phyloP scores from a whole-genome alignment of 2,797 vertebrate genomes.

The Anisognathus igniventris region DNA sequence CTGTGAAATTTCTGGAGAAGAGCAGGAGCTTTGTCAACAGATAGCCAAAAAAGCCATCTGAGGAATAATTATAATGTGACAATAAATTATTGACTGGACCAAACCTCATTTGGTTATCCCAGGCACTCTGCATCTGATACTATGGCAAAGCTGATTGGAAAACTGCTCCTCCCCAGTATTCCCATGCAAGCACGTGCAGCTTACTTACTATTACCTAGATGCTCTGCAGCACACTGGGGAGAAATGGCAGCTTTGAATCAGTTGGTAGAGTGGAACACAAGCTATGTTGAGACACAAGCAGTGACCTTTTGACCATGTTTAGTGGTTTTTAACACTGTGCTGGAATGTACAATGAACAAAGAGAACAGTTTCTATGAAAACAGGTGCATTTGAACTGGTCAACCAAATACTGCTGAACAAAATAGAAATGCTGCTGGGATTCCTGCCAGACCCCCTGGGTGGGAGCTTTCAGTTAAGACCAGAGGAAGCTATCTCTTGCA shows the following conservation, averaged over 20 bases:
- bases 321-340: constrained; percentile 9
- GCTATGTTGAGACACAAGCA: background rate
- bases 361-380: constrained; percentile 60
- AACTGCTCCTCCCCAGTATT: background rate
- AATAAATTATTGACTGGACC: background rate
- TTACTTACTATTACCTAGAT: background rate
- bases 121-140: background rate
- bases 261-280: background rate
- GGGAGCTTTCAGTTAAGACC: constrained; percentile 64
- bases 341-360: constrained; percentile 65
- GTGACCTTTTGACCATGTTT: constrained; percentile 68
- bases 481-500: constrained; percentile 72
- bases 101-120: background rate
- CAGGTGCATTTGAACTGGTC: constrained; percentile 75
- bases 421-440: constrained; percentile 66
- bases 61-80: background rate
- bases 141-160: background rate
- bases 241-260: background rate
- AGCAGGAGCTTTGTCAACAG: background rate
- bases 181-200: background rate
- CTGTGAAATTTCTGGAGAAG: background rate
- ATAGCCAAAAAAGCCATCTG: background rate
- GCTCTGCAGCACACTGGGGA: background rate
- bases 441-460: constrained; percentile 54
- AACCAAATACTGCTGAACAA: constrained; percentile 71